phyloP scores from a whole-genome alignment of 2,888 invertebrate genomes.

The Synanthedon myopaeformis region DNA sequence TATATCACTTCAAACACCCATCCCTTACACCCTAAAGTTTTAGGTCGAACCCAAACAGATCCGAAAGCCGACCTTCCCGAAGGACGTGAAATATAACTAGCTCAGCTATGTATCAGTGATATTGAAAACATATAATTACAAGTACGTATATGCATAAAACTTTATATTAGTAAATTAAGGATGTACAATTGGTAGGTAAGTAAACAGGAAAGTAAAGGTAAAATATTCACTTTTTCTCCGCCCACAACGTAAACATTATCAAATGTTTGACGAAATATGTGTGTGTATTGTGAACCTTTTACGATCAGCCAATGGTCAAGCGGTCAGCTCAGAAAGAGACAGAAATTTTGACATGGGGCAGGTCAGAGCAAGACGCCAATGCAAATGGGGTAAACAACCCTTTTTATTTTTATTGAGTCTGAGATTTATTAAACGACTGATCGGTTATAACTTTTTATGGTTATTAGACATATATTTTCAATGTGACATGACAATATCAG shows the following conservation, averaged over 20 bases:
- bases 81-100: constrained; percentile 1
- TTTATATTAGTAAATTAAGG: no score
- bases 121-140: neutral
- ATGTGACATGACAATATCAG: no score
- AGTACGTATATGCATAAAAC: no score
- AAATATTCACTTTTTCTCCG: neutral
- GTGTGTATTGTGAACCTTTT: constrained; percentile 5
- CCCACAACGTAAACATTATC: neutral
- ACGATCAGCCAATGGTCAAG: constrained; percentile 55
- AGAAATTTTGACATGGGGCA: neutral
- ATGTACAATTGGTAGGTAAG: no score
- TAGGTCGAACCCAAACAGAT: constrained; percentile 24
- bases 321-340: constrained; percentile 40
- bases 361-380: neutral
- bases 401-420: constrained; percentile 3
- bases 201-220: neutral
- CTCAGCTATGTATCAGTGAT: neutral
- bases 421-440: neutral
- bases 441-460: no score
- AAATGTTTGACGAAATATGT: constrained; percentile 1
- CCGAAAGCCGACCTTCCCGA: constrained; percentile 13
- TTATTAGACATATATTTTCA: no score
- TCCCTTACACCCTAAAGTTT: constrained; percentile 34
- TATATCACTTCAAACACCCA: constrained; percentile 40
- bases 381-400: neutral